A percentile compares a stretch with the other conserved stretches of the same genome.
Evolutionary conservation across 23 tunicate genomes (phyloP).

Genomic region (Clavelina lepadiformis): DNA sequence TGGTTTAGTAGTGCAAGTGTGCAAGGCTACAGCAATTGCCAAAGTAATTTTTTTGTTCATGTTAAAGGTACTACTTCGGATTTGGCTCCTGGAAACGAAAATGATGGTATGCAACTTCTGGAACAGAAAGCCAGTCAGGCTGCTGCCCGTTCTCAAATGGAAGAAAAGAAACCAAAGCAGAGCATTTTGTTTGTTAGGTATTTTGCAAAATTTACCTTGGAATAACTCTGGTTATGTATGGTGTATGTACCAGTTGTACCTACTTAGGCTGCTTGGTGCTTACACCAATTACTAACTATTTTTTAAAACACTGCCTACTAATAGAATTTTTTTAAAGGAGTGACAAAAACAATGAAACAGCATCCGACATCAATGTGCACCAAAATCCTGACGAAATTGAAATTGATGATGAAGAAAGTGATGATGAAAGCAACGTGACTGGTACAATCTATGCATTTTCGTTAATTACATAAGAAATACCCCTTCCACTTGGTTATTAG

Average conservation of each 20-base stretch:
- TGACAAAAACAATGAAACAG: constrained; percentile 46
- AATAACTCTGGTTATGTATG: too few species aligned
- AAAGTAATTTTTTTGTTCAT: too few species aligned
- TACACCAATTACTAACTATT: too few species aligned
- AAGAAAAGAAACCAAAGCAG: constrained; percentile 50
- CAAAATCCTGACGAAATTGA: constrained; percentile 91
- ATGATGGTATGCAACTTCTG: constrained; percentile 86
- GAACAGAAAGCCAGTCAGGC: constrained; percentile 90
- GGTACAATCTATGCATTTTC: too few species aligned
- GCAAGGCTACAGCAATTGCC: too few species aligned
- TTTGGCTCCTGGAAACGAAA: constrained; percentile 77
- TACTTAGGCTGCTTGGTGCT: too few species aligned
- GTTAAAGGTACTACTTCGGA: constrained; percentile 82
- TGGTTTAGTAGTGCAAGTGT: too few species aligned
- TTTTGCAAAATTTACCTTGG: too few species aligned
- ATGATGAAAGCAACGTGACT: constrained; percentile 33
- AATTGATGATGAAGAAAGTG: constrained; percentile 66
- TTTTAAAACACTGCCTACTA: not conserved
- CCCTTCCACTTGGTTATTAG: not conserved
- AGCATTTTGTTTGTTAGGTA: constrained; percentile 71
- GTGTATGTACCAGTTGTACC: too few species aligned
- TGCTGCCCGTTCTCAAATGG: constrained; percentile 39
- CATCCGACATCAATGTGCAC: constrained; percentile 23
- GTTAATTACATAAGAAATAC: too few species aligned
- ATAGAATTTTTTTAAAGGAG: constrained; percentile 16